phyloP scores from a whole-genome alignment of 1,140 invertebrate genomes.

The Homarus americanus region DNA sequence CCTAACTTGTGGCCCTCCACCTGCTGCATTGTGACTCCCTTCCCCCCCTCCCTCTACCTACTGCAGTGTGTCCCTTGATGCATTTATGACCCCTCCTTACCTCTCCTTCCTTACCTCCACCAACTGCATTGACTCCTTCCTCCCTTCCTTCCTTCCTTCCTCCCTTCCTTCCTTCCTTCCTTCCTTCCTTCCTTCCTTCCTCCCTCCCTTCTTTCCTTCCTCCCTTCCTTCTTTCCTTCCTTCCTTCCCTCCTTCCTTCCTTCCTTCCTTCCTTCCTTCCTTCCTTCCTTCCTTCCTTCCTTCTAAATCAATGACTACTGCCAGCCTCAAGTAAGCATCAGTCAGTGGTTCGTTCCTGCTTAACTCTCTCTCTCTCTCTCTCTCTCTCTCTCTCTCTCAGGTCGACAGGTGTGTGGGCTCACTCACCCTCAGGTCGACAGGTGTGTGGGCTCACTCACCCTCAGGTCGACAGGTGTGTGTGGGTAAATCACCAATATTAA shows the following conservation, averaged over 20 bases:
- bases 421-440: no score
- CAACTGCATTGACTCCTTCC: background rate
- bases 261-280: background rate
- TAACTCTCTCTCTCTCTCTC: no score
- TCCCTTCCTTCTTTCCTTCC: conserved; percentile 3
- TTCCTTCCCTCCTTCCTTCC: background rate
- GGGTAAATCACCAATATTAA: no score
- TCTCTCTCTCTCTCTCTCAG: no score
- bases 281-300: no score
- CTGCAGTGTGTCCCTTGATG: background rate
- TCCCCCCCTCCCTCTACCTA: background rate
- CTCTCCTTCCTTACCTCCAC: background rate
- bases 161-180: conserved; percentile 18
- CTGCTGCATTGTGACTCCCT: background rate
- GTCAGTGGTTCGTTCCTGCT: no score
- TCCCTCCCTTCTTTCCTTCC: conserved; percentile 19
- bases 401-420: no score
- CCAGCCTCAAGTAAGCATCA: no score
- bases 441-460: no score
- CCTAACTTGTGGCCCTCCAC: no score
- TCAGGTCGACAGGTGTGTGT: no score
- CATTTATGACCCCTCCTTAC: background rate
- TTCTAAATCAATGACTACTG: no score
- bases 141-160: conserved; percentile 3
- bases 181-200: conserved; percentile 29